Percentiles rank a stretch among this genome's conserved stretches.
These are phyloP conservation scores for Sthenelais limicola DNA, from an alignment of 2,888 invertebrate species.

Conservation along the genomic window DNA sequence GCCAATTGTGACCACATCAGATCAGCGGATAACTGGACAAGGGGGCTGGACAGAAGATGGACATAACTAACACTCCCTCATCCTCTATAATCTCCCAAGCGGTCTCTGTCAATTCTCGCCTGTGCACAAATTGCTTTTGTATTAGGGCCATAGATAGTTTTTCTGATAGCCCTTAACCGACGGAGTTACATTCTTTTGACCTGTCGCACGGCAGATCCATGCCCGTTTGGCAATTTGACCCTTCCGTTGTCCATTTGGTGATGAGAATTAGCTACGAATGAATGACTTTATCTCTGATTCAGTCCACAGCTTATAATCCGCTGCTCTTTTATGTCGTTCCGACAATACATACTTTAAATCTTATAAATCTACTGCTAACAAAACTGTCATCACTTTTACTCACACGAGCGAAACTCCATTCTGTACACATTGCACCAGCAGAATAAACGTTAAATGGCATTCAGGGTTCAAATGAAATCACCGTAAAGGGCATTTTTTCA, in stretches of 20 bases:
- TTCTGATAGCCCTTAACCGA: neutral
- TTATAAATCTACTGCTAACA: no score
- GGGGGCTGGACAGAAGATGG: constrained; percentile 11
- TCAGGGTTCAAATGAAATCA: no score
- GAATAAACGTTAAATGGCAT: no score
- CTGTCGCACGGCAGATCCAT: constrained; percentile 4
- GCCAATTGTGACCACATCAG: neutral
- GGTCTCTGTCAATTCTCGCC: neutral
- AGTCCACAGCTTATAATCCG: no score
- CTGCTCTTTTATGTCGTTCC: no score
- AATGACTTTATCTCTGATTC: no score
- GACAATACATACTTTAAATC: no score
- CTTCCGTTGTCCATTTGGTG: constrained; percentile 18
- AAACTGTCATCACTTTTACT: no score
- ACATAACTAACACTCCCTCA: neutral
- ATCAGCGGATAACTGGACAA: constrained; percentile 26
- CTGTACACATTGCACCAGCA: no score
- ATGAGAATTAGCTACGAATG: no score
- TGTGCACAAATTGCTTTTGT: constrained; percentile 7
- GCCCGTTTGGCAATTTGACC: neutral
- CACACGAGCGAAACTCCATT: no score
- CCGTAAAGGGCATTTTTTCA: no score
- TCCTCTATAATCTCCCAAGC: constrained; percentile 14
- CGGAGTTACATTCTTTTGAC: neutral
- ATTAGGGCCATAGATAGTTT: constrained; percentile 22